Evolutionary conservation across 2,113 vertebrate species (phyloP).

Genomic region (Dinomys branickii): DNA sequence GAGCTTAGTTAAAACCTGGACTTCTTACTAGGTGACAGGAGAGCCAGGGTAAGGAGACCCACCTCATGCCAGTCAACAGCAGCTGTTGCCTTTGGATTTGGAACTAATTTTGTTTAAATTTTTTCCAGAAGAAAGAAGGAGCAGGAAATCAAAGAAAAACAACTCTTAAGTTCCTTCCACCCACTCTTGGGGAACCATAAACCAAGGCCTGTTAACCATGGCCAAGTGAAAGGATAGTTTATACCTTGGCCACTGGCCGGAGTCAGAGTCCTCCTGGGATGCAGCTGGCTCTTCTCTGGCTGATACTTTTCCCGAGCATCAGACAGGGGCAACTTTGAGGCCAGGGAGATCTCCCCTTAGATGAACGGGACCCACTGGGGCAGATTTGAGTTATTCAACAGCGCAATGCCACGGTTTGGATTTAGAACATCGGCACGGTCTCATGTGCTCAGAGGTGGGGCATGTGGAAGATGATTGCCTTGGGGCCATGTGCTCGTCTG

Average conservation of each 20-base stretch:
- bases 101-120: background rate
- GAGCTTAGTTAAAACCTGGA: background rate
- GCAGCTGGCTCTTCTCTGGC: background rate
- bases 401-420: too few relatives aligned
- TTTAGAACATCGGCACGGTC: too few relatives aligned
- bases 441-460: too few relatives aligned
- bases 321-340: background rate
- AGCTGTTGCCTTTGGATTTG: constrained; percentile 13
- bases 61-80: background rate
- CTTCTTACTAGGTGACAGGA: background rate
- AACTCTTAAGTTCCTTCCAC: constrained; percentile 1
- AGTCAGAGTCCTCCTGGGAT: background rate
- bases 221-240: background rate
- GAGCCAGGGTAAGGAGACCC: background rate
- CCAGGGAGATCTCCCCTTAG: fast-evolving
- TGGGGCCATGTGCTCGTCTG: too few relatives aligned
- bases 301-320: background rate
- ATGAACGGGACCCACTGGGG: fast-evolving
- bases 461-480: too few relatives aligned
- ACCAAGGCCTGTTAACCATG: background rate
- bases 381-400: too few relatives aligned
- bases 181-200: constrained; percentile 43
- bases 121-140: constrained; percentile 36
- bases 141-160: constrained; percentile 58
- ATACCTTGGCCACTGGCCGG: background rate